Evolutionary conservation across 2,888 invertebrate genomes (phyloP).

Genomic region (Tenthredo scrophulariae): DNA sequence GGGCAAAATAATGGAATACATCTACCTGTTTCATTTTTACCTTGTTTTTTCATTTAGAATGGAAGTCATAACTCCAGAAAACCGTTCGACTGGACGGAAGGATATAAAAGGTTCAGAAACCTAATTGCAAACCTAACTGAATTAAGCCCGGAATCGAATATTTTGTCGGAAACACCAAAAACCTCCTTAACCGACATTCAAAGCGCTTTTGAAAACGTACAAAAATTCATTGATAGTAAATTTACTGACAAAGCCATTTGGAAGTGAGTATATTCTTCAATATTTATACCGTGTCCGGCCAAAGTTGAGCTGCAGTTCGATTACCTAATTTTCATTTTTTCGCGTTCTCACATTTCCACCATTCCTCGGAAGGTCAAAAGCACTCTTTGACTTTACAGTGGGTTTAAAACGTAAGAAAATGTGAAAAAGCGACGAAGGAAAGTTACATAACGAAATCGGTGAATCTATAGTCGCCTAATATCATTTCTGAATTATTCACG

Average conservation of each 20-base stretch:
- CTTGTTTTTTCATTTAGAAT: constrained; percentile 6
- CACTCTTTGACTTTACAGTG: neutral
- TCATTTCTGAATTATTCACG: neutral
- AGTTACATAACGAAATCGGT: neutral
- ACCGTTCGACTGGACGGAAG: constrained; percentile 71
- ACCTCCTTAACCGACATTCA: constrained; percentile 60
- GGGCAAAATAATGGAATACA: neutral
- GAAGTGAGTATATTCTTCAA: constrained; percentile 50
- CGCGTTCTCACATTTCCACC: neutral
- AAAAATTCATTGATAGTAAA: constrained; percentile 59
- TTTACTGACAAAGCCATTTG: constrained; percentile 53
- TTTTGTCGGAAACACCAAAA: constrained; percentile 58
- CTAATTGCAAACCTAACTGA: constrained; percentile 60
- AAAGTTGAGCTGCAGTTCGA: neutral
- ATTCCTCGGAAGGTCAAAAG: neutral
- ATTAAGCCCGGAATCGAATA: constrained; percentile 57
- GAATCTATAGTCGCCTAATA: neutral
- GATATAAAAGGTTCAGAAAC: constrained; percentile 69
- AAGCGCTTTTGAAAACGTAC: constrained; percentile 56
- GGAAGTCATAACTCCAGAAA: constrained; percentile 55
- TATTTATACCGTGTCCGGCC: neutral
- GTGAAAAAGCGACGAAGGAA: neutral
- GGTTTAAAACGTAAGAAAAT: neutral
- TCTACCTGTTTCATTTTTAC: constrained; percentile 56
- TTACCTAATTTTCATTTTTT: neutral